These are phyloP conservation scores for Melanotaenia nigrans DNA, from an alignment of 2,797 vertebrate species.

Conservation along the genomic window DNA sequence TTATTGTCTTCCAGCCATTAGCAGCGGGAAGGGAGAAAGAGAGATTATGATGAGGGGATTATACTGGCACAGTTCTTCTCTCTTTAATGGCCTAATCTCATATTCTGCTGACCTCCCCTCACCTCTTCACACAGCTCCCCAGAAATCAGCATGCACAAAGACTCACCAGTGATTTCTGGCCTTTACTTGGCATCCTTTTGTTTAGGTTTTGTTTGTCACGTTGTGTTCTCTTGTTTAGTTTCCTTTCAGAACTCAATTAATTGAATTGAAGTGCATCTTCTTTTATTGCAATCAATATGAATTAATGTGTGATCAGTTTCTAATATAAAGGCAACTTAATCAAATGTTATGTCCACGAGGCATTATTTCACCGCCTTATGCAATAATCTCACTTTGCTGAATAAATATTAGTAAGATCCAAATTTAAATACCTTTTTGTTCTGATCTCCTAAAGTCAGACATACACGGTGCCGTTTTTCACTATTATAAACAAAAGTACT, in stretches of 20 bases:
- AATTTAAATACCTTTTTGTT: not conserved
- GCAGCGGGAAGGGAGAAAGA: constrained; percentile 55
- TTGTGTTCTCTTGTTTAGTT: constrained; percentile 43
- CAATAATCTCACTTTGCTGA: not conserved
- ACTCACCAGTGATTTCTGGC: constrained; percentile 39
- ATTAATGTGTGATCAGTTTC: constrained; percentile 1
- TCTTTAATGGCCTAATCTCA: constrained; percentile 78
- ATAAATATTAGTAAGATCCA: not conserved
- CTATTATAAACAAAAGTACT: not conserved
- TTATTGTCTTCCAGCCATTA: constrained; percentile 80
- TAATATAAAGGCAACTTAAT: not conserved
- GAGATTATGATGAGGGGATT: constrained; percentile 78
- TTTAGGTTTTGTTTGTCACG: constrained; percentile 48
- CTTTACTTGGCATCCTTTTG: constrained; percentile 51
- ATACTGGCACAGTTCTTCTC: constrained; percentile 64
- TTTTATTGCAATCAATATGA: constrained; percentile 24
- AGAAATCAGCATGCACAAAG: constrained; percentile 69
- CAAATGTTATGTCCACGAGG: not conserved
- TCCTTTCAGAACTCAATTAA: constrained; percentile 58
- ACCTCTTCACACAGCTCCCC: constrained; percentile 72
- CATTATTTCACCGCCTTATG: not conserved
- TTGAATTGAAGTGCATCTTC: constrained; percentile 27
- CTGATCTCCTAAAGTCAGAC: not conserved
- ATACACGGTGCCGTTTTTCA: not conserved
- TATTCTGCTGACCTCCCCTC: constrained; percentile 67